A percentile compares a stretch with the other conserved stretches of the same genome.
phyloP scores from a whole-genome alignment of 2,888 invertebrate genomes.

The Hipparchia sbordonii region DNA sequence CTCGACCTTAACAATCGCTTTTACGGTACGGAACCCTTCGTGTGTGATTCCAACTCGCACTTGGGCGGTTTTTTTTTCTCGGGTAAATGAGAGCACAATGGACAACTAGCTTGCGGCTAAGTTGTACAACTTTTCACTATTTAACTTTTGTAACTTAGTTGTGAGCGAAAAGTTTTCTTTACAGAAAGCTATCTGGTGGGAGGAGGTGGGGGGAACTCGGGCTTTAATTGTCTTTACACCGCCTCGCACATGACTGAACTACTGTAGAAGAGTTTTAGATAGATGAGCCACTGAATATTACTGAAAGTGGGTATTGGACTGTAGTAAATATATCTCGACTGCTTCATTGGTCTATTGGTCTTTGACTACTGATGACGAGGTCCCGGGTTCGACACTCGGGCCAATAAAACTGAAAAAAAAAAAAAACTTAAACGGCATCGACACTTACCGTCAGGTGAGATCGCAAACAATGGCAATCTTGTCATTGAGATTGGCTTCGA shows the following conservation, averaged over 20 bases:
- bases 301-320: neutral
- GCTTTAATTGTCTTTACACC: conserved; percentile 55
- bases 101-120: conserved; percentile 60
- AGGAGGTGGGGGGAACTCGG: conserved; percentile 43
- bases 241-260: conserved; percentile 8
- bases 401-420: too few relatives aligned
- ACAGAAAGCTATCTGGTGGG: conserved; percentile 52
- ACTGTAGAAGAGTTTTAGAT: conserved; percentile 9
- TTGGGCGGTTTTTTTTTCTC: conserved; percentile 31
- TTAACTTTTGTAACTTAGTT: conserved; percentile 64
- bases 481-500: too few relatives aligned
- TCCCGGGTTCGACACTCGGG: too few relatives aligned
- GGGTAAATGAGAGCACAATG: conserved; percentile 38
- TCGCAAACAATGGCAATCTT: too few relatives aligned
- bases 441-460: too few relatives aligned
- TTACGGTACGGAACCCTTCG: too few relatives aligned
- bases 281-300: neutral
- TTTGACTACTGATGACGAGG: too few relatives aligned
- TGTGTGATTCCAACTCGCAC: too few relatives aligned
- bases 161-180: conserved; percentile 44
- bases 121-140: conserved; percentile 69
- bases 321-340: too few relatives aligned
- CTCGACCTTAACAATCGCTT: too few relatives aligned
- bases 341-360: too few relatives aligned
- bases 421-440: too few relatives aligned